Conservation (phyloP, 2,113 vertebrate species). For the Pelvicachromis taeniatus region DNA sequence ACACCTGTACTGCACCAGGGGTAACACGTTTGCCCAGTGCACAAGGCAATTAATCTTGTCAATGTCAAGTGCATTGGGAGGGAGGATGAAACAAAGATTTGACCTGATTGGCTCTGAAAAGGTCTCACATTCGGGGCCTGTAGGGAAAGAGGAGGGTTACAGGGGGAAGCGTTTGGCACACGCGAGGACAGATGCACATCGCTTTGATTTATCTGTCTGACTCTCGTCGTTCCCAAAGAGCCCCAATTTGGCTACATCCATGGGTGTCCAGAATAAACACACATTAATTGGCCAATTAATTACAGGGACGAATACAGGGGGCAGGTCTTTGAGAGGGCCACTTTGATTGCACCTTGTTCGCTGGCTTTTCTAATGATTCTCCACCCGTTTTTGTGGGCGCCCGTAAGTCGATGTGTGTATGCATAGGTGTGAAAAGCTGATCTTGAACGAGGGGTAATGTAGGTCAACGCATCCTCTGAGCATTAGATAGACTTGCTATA, state of each 20-base stretch:
- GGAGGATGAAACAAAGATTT: constrained; percentile 69
- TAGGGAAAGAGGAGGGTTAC: constrained; percentile 57
- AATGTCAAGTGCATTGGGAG: constrained; percentile 70
- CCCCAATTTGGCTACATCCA: constrained; percentile 46
- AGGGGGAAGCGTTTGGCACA: constrained; percentile 55
- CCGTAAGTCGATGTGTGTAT: neutral
- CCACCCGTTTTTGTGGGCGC: neutral
- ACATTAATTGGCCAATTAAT: constrained; percentile 75
- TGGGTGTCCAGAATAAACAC: constrained; percentile 72
- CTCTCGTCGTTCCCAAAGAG: constrained; percentile 59
- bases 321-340: constrained; percentile 43
- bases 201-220: constrained; percentile 75
- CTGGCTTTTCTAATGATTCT: neutral
- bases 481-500: constrained; percentile 26
- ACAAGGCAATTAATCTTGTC: constrained; percentile 72
- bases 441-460: constrained; percentile 63
- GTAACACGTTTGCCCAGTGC: constrained; percentile 58
- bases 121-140: constrained; percentile 60
- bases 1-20: constrained; percentile 69
- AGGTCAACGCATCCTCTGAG: constrained; percentile 66
- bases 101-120: constrained; percentile 71
- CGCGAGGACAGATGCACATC: constrained; percentile 65
- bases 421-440: constrained; percentile 22
- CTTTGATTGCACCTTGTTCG: constrained; percentile 51
- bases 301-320: constrained; percentile 62